Evolutionary conservation across 2,113 vertebrate genomes (phyloP), one percentile per base, ranked within the genome.

Genomic region (Cairina moschata): DNA sequence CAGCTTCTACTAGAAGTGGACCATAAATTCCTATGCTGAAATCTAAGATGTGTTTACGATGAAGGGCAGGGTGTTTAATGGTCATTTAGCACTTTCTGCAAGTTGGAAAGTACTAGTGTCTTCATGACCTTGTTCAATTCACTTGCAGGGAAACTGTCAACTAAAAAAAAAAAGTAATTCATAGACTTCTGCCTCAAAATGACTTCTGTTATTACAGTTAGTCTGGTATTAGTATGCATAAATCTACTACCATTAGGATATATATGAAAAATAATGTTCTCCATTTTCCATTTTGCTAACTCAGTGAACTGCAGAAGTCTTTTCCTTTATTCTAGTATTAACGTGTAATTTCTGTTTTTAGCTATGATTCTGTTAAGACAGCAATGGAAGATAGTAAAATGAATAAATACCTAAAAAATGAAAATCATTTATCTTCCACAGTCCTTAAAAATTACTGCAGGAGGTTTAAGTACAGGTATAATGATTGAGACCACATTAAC

Each of bases 221-320:
- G 0, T 67, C 79, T 93, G 72, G 46, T 90, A 94, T 94, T 81
- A 94, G 67, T 71, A 90, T 59, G 92, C 65, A 88, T 86, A 94
- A 88, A 96, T 91, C 86, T 94, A 82, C 94, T 75, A 86, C 56
- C 73, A 91, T 59, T 90, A 90, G 38, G 72, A 91, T 55, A 88
- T 58, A 94, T 20, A 75, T 81, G 76, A 93, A 95, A 94, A 95
- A 92, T 86, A 93, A 86, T n/a, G 63, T 73, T 77, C 67, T 76
- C 18, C n/a, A 77, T 72, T 94, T 93, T 74, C 68, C 79, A 73
- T 65, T 91, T 86, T 79, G 32, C 56, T 86, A 73, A 77, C 55
- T 50, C 3, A 54, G 28, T 25, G 25, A 93, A 88, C 20, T 85
- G 67, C 48, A 67, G 55, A 87, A 74, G n/a, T 69, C 18, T 91